Evolutionary conservation across 2,113 vertebrate genomes (phyloP).

Genomic region (Orthonyx spaldingii): DNA sequence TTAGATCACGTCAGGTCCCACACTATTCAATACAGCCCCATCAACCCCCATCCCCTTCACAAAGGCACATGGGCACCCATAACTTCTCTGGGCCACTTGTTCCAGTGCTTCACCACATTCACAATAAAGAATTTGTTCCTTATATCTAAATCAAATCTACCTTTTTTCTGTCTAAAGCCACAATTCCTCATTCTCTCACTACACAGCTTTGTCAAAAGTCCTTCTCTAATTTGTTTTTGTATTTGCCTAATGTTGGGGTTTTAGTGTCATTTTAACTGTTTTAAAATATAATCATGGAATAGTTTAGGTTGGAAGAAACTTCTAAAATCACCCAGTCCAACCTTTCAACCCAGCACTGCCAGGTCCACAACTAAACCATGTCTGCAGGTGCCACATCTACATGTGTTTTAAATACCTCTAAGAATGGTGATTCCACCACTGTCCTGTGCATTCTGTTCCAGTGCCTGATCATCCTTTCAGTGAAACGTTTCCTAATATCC

Average conservation of each 20-base stretch:
- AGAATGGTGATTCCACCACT: not conserved
- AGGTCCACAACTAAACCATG: not conserved
- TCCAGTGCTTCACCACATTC: not conserved
- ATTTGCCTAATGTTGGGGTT: not conserved
- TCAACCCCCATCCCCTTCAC: not conserved
- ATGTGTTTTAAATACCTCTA: not conserved
- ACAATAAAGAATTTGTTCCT: not conserved
- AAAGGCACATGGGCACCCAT: not conserved
- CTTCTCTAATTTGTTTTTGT: not conserved
- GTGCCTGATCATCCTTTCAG: not conserved
- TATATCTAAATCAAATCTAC: too few species aligned
- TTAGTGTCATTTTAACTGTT: not conserved
- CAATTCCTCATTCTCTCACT: not conserved
- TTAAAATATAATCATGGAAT: not conserved
- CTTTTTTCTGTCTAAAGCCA: not conserved
- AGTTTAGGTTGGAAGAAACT: too few species aligned
- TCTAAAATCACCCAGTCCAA: not conserved
- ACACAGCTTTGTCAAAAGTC: not conserved
- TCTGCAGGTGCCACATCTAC: not conserved
- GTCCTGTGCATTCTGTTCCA: not conserved
- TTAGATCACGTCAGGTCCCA: not conserved
- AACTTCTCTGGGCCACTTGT: not conserved
- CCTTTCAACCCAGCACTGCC: not conserved
- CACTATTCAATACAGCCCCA: not conserved
- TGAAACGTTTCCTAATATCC: not conserved